Percentiles rank a stretch among this genome's conserved stretches.
These are phyloP conservation scores for Pimpla rufipes DNA, from an alignment of 2,888 invertebrate species.

Conservation along the genomic window DNA sequence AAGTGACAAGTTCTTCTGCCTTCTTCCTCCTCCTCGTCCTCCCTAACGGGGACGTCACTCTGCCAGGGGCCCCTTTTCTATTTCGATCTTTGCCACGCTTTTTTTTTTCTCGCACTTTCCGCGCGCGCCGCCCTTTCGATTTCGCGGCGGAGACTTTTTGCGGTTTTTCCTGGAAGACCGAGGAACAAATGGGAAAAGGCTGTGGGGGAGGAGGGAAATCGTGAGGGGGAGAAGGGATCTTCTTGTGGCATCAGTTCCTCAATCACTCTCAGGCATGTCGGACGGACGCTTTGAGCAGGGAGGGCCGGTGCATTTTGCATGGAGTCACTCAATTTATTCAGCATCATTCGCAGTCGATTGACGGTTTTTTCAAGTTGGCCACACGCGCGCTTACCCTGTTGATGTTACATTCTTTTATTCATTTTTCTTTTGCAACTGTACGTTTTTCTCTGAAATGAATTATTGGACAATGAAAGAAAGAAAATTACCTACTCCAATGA, in stretches of 20 bases:
- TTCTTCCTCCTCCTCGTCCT: not conserved
- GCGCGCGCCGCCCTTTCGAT: conserved; percentile 12
- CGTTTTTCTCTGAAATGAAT: too few relatives aligned
- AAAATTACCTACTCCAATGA: too few relatives aligned
- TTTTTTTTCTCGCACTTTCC: conserved; percentile 12
- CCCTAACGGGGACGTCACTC: conserved; percentile 11
- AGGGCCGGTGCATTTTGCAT: not conserved
- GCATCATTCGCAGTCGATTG: not conserved
- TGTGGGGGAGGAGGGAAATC: conserved; percentile 24
- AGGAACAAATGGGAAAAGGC: conserved; percentile 55
- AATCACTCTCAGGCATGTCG: conserved; percentile 33
- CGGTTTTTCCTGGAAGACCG: conserved; percentile 17
- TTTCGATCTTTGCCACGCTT: conserved; percentile 20
- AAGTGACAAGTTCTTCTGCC: conserved; percentile 11
- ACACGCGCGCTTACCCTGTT: too few relatives aligned
- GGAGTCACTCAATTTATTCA: conserved; percentile 54
- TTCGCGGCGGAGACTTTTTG: conserved; percentile 22
- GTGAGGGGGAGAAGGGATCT: not conserved
- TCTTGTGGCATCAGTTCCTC: conserved; percentile 48
- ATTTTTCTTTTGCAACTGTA: too few relatives aligned
- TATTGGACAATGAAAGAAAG: too few relatives aligned
- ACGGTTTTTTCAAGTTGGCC: too few relatives aligned
- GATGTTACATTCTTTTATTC: too few relatives aligned
- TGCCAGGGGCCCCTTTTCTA: conserved; percentile 11
- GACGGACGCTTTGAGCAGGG: conserved; percentile 24